phyloP scores from a whole-genome alignment of 2,113 vertebrate species.

The Hucho hucho region DNA sequence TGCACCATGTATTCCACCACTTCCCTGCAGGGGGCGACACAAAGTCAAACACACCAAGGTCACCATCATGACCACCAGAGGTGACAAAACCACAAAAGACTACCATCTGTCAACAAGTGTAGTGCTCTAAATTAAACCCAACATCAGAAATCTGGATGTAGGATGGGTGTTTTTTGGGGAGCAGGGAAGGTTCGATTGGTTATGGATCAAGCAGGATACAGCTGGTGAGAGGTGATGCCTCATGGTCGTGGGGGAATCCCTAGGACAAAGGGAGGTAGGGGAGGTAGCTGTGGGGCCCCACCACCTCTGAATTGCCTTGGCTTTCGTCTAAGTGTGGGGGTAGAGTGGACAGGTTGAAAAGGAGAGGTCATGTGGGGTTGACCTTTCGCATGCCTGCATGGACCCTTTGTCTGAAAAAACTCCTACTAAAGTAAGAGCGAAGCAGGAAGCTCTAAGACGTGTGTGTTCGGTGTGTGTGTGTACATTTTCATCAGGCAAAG shows the following conservation, averaged over 20 bases:
- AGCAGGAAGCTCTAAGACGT: neutral
- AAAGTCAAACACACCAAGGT: slow-evolving; percentile 8
- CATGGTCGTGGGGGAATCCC: slow-evolving; percentile 40
- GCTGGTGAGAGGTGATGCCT: slow-evolving; percentile 54
- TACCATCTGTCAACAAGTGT: neutral
- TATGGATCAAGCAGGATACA: slow-evolving; percentile 58
- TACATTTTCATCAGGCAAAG: neutral
- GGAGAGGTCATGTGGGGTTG: slow-evolving; percentile 51
- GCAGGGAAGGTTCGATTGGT: slow-evolving; percentile 7
- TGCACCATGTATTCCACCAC: slow-evolving; percentile 99
- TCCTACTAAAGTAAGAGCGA: slow-evolving; percentile 3
- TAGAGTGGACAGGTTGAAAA: slow-evolving; percentile 35
- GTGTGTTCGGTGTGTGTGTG: neutral
- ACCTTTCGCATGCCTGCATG: slow-evolving; percentile 53
- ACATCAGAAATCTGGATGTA: slow-evolving; percentile 3
- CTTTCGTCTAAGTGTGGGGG: slow-evolving; percentile 50
- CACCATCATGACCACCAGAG: neutral
- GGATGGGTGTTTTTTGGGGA: slow-evolving; percentile 29
- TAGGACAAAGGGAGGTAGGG: slow-evolving; percentile 43
- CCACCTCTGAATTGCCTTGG: slow-evolving; percentile 43
- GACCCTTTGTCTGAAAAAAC: slow-evolving; percentile 51
- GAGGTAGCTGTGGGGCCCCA: slow-evolving; percentile 3
- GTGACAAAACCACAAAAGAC: neutral
- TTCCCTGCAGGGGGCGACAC: slow-evolving; percentile 76
- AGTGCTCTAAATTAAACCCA: slow-evolving; percentile 26